A percentile compares a stretch with the other conserved stretches of the same genome.
phyloP scores from a whole-genome alignment of 2,888 invertebrate genomes.

The Trimorus sp. region DNA sequence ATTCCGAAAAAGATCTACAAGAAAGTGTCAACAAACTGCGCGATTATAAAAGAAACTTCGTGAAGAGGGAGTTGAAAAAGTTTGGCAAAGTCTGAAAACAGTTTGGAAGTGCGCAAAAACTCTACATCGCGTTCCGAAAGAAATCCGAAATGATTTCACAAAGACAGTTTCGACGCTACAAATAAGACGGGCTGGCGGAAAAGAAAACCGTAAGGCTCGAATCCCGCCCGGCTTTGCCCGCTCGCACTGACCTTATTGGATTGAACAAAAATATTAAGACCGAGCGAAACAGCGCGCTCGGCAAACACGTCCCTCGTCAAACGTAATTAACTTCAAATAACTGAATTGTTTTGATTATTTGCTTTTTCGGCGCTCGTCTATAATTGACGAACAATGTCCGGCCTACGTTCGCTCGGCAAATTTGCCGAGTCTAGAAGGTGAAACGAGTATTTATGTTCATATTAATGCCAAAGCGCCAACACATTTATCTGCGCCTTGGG shows the following conservation, averaged over 20 bases:
- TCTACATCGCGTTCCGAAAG: no score
- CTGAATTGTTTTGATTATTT: constrained; percentile 9
- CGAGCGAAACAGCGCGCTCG: background rate
- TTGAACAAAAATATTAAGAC: background rate
- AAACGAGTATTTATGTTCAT: constrained; percentile 30
- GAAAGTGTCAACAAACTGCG: no score
- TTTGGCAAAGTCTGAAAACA: no score
- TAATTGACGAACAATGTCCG: constrained; percentile 13
- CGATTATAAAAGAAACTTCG: no score
- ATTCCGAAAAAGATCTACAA: no score
- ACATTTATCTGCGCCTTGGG: constrained; percentile 22
- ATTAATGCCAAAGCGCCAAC: constrained; percentile 11
- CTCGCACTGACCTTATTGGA: background rate
- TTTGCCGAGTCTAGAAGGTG: constrained; percentile 2
- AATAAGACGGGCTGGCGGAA: no score
- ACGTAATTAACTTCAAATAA: constrained; percentile 20
- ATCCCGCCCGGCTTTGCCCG: no score
- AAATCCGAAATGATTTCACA: no score
- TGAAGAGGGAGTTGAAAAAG: no score
- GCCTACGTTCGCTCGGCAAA: background rate
- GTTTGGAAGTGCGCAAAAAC: no score
- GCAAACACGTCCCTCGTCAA: background rate
- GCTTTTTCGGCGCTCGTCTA: background rate
- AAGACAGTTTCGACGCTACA: no score
- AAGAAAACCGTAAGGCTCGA: no score